phyloP scores from a whole-genome alignment of 1,140 invertebrate species.

The Lepeophtheirus salmonis region DNA sequence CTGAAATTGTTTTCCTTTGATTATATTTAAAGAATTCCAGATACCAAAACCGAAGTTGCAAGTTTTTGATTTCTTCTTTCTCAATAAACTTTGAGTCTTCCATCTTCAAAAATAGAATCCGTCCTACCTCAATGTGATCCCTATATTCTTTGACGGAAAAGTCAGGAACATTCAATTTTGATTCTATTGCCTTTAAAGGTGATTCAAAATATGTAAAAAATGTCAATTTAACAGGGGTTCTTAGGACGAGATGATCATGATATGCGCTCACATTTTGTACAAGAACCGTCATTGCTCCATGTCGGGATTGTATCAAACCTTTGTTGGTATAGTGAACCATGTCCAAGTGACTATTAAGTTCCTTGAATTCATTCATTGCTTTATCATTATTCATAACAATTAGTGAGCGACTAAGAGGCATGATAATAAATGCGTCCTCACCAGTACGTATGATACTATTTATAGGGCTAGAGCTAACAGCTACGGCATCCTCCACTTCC shows the following conservation, averaged over 20 bases:
- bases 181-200: neutral
- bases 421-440: neutral
- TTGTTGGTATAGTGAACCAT: neutral
- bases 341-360: neutral
- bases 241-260: slow-evolving; percentile 1
- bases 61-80: neutral
- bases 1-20: neutral
- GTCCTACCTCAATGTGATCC: neutral
- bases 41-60: neutral
- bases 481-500: neutral
- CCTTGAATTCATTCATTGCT: neutral
- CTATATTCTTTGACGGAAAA: neutral
- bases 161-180: neutral
- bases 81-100: neutral
- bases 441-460: neutral
- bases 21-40: neutral
- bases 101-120: neutral
- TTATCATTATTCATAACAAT: neutral
- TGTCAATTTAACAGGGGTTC: neutral
- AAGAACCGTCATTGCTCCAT: neutral
- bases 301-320: neutral
- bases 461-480: neutral
- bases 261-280: neutral
- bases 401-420: neutral
- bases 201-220: neutral